Percentiles rank a stretch among this genome's conserved stretches.
These are phyloP conservation scores for Agelaius phoeniceus DNA, from an alignment of 2,113 vertebrate genomes.

Conservation along the genomic window DNA sequence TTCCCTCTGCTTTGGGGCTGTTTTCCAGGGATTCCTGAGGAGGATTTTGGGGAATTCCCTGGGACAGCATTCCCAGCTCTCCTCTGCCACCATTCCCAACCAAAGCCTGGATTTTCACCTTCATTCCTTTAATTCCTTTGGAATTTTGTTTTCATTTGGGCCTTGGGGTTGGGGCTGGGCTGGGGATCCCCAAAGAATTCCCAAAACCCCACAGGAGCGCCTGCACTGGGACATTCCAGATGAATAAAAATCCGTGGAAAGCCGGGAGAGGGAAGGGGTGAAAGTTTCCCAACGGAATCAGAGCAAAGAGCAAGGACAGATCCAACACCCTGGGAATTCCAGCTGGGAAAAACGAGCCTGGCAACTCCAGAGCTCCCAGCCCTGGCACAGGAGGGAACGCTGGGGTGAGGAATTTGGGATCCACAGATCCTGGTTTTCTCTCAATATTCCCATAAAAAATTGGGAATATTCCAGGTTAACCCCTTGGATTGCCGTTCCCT, in stretches of 20 bases:
- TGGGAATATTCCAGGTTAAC: neutral
- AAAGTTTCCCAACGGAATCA: neutral
- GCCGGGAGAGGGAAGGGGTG: neutral
- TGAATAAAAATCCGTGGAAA: neutral
- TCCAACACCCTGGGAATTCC: neutral
- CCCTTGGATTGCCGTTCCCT: neutral
- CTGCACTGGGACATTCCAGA: neutral
- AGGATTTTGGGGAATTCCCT: neutral
- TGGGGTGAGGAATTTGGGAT: neutral
- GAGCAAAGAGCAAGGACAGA: neutral
- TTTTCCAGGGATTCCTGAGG: neutral
- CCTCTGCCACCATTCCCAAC: too few species aligned
- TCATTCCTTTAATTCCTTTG: neutral
- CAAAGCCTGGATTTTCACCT: neutral
- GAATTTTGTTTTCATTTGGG: neutral
- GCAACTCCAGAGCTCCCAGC: neutral
- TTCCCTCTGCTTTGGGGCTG: neutral
- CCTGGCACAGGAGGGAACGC: neutral
- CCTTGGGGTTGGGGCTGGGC: rapidly evolving
- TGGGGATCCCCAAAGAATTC: neutral
- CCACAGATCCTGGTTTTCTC: rapidly evolving
- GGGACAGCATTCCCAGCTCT: neutral
- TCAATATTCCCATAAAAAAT: rapidly evolving
- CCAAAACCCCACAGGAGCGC: neutral
- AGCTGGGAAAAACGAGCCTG: rapidly evolving